Evolutionary conservation across 2,797 vertebrate genomes (phyloP).

Genomic region (Gallinago nigripennis): DNA sequence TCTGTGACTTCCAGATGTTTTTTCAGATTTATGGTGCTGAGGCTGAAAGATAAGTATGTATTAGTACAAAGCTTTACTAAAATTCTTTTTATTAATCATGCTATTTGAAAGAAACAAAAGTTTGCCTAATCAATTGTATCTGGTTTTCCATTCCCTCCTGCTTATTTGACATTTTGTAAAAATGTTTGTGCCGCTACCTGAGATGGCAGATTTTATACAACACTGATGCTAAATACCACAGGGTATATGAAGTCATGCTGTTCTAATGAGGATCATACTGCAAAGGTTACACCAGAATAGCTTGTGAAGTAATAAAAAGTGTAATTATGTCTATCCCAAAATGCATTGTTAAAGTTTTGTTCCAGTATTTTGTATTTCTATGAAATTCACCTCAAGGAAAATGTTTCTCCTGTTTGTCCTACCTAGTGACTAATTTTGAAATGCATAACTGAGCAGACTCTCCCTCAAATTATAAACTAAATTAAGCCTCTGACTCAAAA

Average conservation of each 20-base stretch:
- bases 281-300: background rate
- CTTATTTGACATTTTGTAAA: background rate
- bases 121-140: rapidly evolving
- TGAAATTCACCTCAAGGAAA: background rate
- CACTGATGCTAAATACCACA: background rate
- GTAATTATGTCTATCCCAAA: background rate
- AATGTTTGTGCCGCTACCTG: background rate
- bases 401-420: background rate
- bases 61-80: background rate
- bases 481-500: background rate
- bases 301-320: background rate
- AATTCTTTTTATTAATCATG: background rate
- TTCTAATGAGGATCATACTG: background rate
- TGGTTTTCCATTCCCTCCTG: background rate
- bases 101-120: background rate
- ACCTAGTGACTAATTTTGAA: slow-evolving; percentile 35
- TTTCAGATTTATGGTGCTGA: background rate
- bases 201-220: background rate
- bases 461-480: background rate
- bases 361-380: background rate
- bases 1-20: background rate
- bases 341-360: background rate
- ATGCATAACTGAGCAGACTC: slow-evolving; percentile 21
- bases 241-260: background rate
- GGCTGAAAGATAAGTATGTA: background rate